phyloP scores from a whole-genome alignment of 2,113 vertebrate species.

The Papio anubis region DNA sequence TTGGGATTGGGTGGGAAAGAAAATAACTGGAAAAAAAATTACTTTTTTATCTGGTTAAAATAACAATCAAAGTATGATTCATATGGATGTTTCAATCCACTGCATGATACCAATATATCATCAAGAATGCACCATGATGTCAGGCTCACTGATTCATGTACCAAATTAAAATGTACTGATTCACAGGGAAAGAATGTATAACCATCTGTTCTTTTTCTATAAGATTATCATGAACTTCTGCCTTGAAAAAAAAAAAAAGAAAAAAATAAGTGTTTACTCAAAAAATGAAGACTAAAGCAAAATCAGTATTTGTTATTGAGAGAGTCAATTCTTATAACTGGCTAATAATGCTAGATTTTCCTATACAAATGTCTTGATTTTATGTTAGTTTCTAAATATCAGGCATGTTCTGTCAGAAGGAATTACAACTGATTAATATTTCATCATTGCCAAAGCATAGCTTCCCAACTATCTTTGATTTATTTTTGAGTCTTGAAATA shows the following conservation, averaged over 20 bases:
- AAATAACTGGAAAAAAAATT: not conserved
- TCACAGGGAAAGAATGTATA: not conserved
- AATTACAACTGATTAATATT: not conserved
- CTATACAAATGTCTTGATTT: not conserved
- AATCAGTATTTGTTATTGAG: not conserved
- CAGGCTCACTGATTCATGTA: not conserved
- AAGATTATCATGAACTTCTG: not conserved
- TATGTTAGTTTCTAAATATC: not conserved
- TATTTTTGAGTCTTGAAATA: not conserved
- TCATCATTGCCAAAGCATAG: not conserved
- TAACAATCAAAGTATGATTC: not conserved
- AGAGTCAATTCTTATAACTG: not conserved
- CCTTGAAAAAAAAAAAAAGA: not conserved
- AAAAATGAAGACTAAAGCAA: not conserved
- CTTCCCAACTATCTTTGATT: not conserved
- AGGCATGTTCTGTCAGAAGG: not conserved
- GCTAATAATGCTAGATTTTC: not conserved
- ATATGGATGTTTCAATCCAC: not conserved
- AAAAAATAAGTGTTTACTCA: not conserved
- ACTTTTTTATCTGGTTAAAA: not conserved
- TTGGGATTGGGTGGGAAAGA: not conserved
- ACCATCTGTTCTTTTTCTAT: not conserved
- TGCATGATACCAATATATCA: not conserved
- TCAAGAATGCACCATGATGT: not conserved
- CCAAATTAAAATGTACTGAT: not conserved